Base-by-base conservation (phyloP, 2,888 invertebrate species). In the Epirrhoe alternata region DNA sequence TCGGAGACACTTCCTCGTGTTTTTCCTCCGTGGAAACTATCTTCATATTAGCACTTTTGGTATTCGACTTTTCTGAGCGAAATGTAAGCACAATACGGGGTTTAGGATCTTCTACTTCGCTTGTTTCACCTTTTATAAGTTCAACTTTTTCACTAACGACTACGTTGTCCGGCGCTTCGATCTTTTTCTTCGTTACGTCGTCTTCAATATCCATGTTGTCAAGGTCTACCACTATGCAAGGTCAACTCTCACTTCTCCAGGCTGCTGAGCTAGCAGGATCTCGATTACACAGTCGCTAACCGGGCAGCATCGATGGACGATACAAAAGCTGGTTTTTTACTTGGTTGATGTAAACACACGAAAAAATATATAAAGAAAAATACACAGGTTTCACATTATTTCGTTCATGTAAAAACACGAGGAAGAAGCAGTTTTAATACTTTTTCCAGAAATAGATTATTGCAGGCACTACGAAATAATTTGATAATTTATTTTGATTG, bases 11-110 rank as follows among this genome's bases (percentile, higher is more conserved):
- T 30, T 90, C 88, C 64, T 91, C 90, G 57, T 87, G 87, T 74
- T 89, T 92, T 64, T 93, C 92, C 70, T 89, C 93, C 52, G 84
- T 87, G 0, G 90, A 89, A 54, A 91, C 93, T 16, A 93, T 94
- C 79, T 94, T 94, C 87, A 94, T 93, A 69, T 93, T 94, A 61
- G 87, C 88, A 54, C 86, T 94, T 68, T 94, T 94, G 0, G 91
- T 87, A 68, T 94, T 94, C 1, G 92, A 91, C 76, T 95, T 95
- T 66, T 95, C 94, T 0, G 95, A 94, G n/a, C 95, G 90, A 71
- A 95, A 94, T 0, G 95, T 95, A 38, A 95, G 82, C 7, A 95
- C 95, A 65, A 95, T 95, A 50, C 95, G 91, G 2, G 95, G 95
- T 77, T 95, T 94, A 0, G 89, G 89, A 62, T 92, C 92, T 60